Evolutionary conservation across 2,888 invertebrate species (phyloP), one percentile per base, ranked within the genome.

Genomic region (Panzeria rudis): DNA sequence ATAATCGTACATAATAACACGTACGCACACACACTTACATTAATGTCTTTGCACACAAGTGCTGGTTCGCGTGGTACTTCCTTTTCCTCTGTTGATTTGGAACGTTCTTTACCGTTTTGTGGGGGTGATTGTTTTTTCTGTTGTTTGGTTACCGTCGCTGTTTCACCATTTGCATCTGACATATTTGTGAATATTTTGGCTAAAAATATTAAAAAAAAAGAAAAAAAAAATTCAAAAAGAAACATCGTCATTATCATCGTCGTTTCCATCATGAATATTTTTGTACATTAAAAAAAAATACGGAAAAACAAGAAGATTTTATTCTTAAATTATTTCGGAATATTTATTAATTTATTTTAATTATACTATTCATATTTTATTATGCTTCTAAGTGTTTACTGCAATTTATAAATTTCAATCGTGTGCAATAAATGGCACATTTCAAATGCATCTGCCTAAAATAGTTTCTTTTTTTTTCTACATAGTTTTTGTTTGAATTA

Each of bases 21-120:
- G 11, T 11, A 38, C 38, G 3, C 38, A 38, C 11, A 11, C 29
- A 17, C 35, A 94, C 94, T 94, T 91, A 96, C 96, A 90, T 97
- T 95, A 87, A 96, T 93, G 90, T 96, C 96, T 88, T 94, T 94
- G 92, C 94, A 97, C 50, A 97, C 95, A 89, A 97, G 95, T 54
- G 97, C 97, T 68, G 97, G 97, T 91, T 97, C 96, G 73, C 95
- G 94, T 83, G 94, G 94, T 88, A 95, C 95, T 92, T 95, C 95
- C 89, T 94, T 94, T 90, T 95, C 95, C 91, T 97, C 97, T 44
- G 90, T 89, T 15, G 91, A 91, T 86, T 88, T 90, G 88, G 91
- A 91, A 83, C 91, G 90, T 86, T 91, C 91, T 87, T 89, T 90
- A 85, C 91, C 90, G 85, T 91, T 91, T 83, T 90, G 89, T 62